Evolutionary conservation across 2,113 vertebrate genomes (phyloP), one percentile per base, ranked within the genome.

Genomic region (Phycodurus eques): DNA sequence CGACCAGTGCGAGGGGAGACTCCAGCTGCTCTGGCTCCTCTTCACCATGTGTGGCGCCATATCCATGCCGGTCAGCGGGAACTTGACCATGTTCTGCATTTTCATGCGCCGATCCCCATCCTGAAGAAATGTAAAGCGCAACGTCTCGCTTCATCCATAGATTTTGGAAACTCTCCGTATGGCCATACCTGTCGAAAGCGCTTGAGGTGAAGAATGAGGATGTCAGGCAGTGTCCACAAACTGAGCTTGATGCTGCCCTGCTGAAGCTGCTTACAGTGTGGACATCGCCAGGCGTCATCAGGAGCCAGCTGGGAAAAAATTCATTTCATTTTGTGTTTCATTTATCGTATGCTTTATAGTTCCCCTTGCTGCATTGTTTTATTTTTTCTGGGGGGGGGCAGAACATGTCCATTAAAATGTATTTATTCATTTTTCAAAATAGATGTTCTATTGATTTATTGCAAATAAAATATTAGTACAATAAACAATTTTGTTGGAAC

Each of bases 21-120:
- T 98, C 96, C 96, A 98, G 91, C 95, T 97, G 93, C 97, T 98
- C 90, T 99, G 96, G 83, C 96, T 98, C 71, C 97, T 93, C 74
- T 98, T 97, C 6, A 98, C 97, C 80, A 99, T 97, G 0, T 99
- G 97, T 8, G 96, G 97, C 0, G 96, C 96, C 97, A 99, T 99
- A 90, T 99, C 97, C 92, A 99, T 92, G 60, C 95, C 95, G 0
- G 88, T 91, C 75, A 97, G 88, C 0, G 96, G 97, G 80, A 99
- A 98, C 62, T 92, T 94, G 77, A 99, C 95, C 95, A 98, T 95
- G 90, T 98, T 98, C 75, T 98, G 96, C 73, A 99, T 94, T 83
- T 99, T 99, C 93, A 96, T 93, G 27, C 96, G 92, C 31, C 94
- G 90, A 88, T 99, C 96, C 44, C 93, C 96, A 60, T 98, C 96